Conservation (phyloP, 2,797 vertebrate species). For the Luscinia luscinia region DNA sequence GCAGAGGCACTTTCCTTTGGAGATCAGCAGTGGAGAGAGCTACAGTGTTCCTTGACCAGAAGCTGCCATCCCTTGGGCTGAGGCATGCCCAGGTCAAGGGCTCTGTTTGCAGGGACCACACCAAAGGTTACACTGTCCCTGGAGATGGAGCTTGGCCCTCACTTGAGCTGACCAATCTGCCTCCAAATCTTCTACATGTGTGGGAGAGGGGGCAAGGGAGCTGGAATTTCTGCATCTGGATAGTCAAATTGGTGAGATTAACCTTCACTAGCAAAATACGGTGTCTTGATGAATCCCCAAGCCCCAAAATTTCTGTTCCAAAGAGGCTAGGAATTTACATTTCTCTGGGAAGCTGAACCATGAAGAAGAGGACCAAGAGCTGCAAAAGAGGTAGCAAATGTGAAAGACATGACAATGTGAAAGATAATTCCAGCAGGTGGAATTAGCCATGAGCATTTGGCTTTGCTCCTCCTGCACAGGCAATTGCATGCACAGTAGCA, state of each 20-base stretch:
- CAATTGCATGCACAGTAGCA: background rate
- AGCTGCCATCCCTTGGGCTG: background rate
- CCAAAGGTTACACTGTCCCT: background rate
- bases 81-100: background rate
- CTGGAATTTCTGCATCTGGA: background rate
- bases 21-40: background rate
- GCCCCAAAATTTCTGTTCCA: background rate
- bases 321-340: background rate
- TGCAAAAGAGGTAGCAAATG: background rate
- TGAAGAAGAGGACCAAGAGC: background rate
- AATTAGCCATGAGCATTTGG: slow-evolving; percentile 18
- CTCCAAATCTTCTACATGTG: background rate
- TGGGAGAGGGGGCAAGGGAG: background rate
- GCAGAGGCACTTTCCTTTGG: background rate
- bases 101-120: fast-evolving
- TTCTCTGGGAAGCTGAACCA: background rate
- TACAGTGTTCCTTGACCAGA: background rate
- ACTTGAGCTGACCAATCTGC: background rate
- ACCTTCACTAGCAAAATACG: fast-evolving
- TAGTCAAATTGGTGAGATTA: background rate
- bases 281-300: background rate
- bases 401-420: background rate
- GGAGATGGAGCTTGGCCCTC: background rate
- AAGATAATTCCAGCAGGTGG: slow-evolving; percentile 16
- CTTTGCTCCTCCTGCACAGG: slow-evolving; percentile 11